Evolutionary conservation across 2,113 vertebrate genomes (phyloP).

Genomic region (Phyllopteryx taeniolatus): DNA sequence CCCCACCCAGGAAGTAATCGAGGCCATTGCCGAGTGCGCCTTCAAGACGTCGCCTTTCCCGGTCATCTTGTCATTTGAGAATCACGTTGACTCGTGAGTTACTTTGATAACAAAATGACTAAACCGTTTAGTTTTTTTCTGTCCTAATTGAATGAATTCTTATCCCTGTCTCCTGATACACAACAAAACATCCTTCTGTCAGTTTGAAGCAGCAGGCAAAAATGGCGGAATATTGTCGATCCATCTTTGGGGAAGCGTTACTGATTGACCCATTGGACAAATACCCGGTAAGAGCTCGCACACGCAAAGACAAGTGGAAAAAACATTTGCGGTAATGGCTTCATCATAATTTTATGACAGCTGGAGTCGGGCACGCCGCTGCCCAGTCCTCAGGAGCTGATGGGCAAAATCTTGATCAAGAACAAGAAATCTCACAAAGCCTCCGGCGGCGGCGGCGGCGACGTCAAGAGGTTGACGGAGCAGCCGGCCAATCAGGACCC

Average conservation of each 20-base stretch:
- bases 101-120: neutral
- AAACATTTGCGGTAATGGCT: neutral
- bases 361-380: conserved; percentile 88
- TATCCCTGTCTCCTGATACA: neutral
- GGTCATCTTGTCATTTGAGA: conserved; percentile 96
- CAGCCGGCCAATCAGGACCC: conserved; percentile 89
- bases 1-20: conserved; percentile 90
- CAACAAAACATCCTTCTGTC: neutral
- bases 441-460: conserved; percentile 76
- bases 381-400: conserved; percentile 93
- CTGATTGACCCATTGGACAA: conserved; percentile 94
- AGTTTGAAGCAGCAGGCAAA: conserved; percentile 98
- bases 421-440: conserved; percentile 99
- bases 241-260: conserved; percentile 93
- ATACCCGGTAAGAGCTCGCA: conserved; percentile 80
- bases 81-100: conserved; percentile 97
- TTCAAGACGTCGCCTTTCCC: conserved; percentile 98
- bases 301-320: conserved; percentile 2
- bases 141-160: neutral
- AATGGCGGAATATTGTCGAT: conserved; percentile 97
- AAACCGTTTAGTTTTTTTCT: neutral
- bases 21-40: conserved; percentile 98
- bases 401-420: conserved; percentile 97
- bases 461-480: conserved; percentile 87
- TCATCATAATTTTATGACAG: conserved; percentile 53